phyloP scores from a whole-genome alignment of 2,797 vertebrate species.

The Sebastes diploproa region DNA sequence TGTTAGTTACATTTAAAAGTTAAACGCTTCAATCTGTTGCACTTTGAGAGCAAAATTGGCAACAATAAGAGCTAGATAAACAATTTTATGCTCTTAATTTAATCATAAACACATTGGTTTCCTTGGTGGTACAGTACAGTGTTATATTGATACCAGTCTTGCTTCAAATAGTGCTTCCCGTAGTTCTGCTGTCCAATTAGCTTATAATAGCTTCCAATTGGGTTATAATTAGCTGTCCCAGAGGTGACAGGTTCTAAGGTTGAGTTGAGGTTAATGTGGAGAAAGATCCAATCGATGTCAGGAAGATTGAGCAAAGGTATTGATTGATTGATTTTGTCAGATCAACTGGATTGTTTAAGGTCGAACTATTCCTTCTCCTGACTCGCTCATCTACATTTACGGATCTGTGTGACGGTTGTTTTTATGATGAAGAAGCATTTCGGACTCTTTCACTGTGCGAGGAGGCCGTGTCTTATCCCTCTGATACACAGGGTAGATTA shows the following conservation, averaged over 20 bases:
- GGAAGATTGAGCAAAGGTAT: neutral
- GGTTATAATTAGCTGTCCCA: neutral
- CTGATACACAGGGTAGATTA: conserved; percentile 73
- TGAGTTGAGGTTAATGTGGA: neutral
- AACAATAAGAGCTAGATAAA: no score
- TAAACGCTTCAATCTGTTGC: no score
- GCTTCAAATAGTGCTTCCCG: neutral
- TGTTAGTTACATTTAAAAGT: no score
- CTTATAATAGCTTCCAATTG: no score
- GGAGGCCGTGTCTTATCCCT: conserved; percentile 63
- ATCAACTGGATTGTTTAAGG: neutral
- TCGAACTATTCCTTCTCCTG: neutral
- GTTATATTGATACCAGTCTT: neutral
- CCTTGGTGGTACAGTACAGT: neutral
- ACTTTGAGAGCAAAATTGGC: no score
- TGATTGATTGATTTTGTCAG: neutral
- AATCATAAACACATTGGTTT: neutral
- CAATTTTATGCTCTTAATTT: no score
- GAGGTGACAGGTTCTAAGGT: neutral
- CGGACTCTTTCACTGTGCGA: conserved; percentile 34
- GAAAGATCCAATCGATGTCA: neutral
- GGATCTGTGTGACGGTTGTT: conserved; percentile 1
- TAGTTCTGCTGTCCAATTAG: neutral
- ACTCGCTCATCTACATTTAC: neutral
- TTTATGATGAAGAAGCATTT: conserved; percentile 31